phyloP scores from a whole-genome alignment of 2,888 invertebrate species.

The Eupeodes latifasciatus region DNA sequence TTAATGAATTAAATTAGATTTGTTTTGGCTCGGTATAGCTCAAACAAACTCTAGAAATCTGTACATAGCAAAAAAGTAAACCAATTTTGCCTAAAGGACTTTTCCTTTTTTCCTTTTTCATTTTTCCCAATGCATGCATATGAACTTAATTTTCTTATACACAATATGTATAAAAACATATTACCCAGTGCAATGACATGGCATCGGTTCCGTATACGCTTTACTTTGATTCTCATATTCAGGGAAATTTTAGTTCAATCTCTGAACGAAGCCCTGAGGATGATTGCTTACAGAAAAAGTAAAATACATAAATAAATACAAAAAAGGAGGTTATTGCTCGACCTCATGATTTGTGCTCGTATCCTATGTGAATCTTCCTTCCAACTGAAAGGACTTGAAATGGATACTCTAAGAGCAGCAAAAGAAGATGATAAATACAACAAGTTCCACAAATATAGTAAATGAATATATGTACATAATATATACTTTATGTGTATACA shows the following conservation, averaged over 20 bases:
- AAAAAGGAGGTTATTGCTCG: slow-evolving; percentile 42
- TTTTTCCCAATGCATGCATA: background rate
- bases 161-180: slow-evolving; percentile 24
- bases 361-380: slow-evolving; percentile 29
- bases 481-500: background rate
- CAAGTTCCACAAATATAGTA: slow-evolving; percentile 7
- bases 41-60: background rate
- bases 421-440: slow-evolving; percentile 50
- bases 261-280: slow-evolving; percentile 1
- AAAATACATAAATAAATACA: too few species aligned
- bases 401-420: slow-evolving; percentile 21
- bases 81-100: slow-evolving; percentile 11
- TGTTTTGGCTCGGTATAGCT: slow-evolving; percentile 32
- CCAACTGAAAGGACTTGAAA: slow-evolving; percentile 11
- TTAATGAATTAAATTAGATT: slow-evolving; percentile 62
- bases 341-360: slow-evolving; percentile 30
- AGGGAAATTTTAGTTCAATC: slow-evolving; percentile 25
- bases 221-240: slow-evolving; percentile 27
- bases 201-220: background rate
- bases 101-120: background rate
- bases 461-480: too few species aligned
- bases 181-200: slow-evolving; percentile 21
- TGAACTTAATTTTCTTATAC: slow-evolving; percentile 20
- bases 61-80: background rate
- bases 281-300: slow-evolving; percentile 6